Evolutionary conservation across 2,797 vertebrate genomes (phyloP), one percentile per base, ranked within the genome.

Genomic region (Argentina silus): DNA sequence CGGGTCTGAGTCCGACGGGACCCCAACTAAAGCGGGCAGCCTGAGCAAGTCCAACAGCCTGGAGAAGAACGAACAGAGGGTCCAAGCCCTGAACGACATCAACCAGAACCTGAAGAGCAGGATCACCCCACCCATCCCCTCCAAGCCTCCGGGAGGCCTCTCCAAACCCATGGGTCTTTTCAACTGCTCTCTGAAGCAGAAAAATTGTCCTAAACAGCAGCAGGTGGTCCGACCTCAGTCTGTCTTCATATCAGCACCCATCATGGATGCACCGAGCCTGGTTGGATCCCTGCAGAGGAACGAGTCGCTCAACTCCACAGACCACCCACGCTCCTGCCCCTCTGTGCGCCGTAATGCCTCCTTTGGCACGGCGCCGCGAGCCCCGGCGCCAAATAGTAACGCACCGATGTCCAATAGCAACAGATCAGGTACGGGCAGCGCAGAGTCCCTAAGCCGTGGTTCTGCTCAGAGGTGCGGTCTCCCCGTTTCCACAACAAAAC

Each of bases 31-130:
- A 82, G 89, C 89, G 62, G 95, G 93, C 81, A 96, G 93, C 65
- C 94, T 97, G 83, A 97, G 95, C 88, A 98, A 98, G 90, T 99
- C 98, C 8, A 98, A 98, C 81, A 99, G 97, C 83, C 92, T 99
- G 79, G 98, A 99, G 86, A 99, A 99, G 89, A 97, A 97, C 45
- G 97, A 99, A 83, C 97, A 96, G 87, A 94, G 95, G 44, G 98
- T 99, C 64, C 97, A 98, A 68, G 96, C 95, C 3, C 88, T 99
- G 80, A 99, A 99, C 88, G 97, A 96, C 69, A 96, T 98, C 89
- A 98, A 97, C 86, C 92, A 97, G 86, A 96, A 90, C 89, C 74
- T 93, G 27, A 97, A 96, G 85, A 95, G 27, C 27, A 36, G 95
- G 74, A 86, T 95, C 82, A 98, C 94, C 0, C 98, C 98, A 0